phyloP scores from a whole-genome alignment of 2,888 invertebrate species.

The Nephrotoma flavescens region DNA sequence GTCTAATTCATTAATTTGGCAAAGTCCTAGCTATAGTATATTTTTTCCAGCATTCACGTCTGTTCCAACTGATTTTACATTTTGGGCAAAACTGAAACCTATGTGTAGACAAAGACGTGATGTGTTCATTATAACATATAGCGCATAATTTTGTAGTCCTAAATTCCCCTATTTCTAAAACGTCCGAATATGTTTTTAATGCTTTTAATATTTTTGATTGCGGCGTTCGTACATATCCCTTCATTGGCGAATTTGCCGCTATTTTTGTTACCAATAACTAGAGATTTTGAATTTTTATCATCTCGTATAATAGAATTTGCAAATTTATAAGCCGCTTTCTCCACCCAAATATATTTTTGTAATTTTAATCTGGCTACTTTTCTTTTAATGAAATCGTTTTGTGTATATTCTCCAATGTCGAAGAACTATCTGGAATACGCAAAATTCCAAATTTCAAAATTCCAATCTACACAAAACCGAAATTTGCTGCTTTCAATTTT shows the following conservation, averaged over 20 bases:
- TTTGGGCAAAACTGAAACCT: not conserved
- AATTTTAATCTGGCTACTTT: too few species aligned
- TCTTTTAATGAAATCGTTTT: not conserved
- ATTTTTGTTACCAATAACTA: not conserved
- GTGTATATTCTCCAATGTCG: too few species aligned
- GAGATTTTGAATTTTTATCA: too few species aligned
- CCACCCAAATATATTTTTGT: too few species aligned
- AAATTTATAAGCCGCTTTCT: too few species aligned
- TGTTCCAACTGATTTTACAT: not conserved
- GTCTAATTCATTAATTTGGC: not conserved
- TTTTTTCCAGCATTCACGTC: not conserved
- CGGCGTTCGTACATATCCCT: not conserved
- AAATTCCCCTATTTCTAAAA: not conserved
- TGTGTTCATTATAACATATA: not conserved
- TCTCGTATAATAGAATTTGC: too few species aligned
- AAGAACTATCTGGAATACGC: too few species aligned
- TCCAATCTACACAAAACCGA: too few species aligned
- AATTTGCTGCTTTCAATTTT: too few species aligned
- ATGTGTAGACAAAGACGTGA: not conserved
- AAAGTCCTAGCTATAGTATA: not conserved
- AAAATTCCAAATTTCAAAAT: too few species aligned
- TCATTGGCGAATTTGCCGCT: not conserved
- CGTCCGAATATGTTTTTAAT: not conserved
- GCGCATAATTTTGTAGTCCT: not conserved
- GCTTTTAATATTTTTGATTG: not conserved